Conservation (phyloP, 2,888 invertebrate species). For the Fragum whitleyi region DNA sequence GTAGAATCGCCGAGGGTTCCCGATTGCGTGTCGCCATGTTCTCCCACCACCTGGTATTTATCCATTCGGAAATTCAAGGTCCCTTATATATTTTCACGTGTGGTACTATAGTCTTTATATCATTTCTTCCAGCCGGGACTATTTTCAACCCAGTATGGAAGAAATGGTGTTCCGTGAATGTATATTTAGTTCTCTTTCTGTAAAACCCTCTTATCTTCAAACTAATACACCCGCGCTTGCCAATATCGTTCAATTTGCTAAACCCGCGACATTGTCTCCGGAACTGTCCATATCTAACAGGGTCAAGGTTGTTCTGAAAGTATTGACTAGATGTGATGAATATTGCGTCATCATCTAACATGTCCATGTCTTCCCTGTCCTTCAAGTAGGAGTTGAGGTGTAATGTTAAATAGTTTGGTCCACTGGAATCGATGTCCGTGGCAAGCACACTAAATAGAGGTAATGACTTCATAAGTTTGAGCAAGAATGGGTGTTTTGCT, state of each 20-base stretch:
- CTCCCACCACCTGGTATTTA: too few relatives aligned
- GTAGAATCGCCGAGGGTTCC: too few relatives aligned
- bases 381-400: slow-evolving; percentile 33
- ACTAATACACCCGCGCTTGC: slow-evolving; percentile 71
- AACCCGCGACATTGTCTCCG: slow-evolving; percentile 66
- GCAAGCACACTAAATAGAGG: slow-evolving; percentile 74
- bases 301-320: slow-evolving; percentile 78
- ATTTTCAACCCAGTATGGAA: slow-evolving; percentile 72
- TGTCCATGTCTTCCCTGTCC: slow-evolving; percentile 31
- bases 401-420: slow-evolving; percentile 77
- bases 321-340: slow-evolving; percentile 76
- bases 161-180: slow-evolving; percentile 77
- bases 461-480: slow-evolving; percentile 71
- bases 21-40: too few relatives aligned
- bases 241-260: slow-evolving; percentile 59
- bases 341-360: slow-evolving; percentile 57
- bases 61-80: too few relatives aligned
- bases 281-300: slow-evolving; percentile 71
- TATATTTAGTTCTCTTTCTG: slow-evolving; percentile 53
- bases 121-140: slow-evolving; percentile 58
- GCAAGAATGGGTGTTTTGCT: slow-evolving; percentile 77
- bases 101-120: slow-evolving; percentile 67
- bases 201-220: slow-evolving; percentile 66
- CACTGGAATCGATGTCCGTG: slow-evolving; percentile 77
- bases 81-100: slow-evolving; percentile 55